These are phyloP conservation scores for Apamea monoglypha DNA, from an alignment of 2,888 invertebrate genomes.

Conservation along the genomic window DNA sequence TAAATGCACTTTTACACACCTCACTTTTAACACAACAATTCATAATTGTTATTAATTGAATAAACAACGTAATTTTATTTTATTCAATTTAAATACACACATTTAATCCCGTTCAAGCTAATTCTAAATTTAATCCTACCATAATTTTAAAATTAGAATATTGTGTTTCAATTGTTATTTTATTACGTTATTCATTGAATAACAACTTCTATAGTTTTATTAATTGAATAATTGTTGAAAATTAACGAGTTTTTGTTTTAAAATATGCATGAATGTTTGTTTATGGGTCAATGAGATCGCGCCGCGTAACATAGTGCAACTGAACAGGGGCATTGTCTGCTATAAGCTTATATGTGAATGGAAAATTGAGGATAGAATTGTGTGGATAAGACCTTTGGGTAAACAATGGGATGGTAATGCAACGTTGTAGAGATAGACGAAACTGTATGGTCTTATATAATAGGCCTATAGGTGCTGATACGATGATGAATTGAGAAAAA, in stretches of 20 bases:
- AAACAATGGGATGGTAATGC: conserved; percentile 41
- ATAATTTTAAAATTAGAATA: conserved; percentile 21
- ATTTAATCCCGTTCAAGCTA: conserved; percentile 32
- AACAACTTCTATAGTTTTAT: conserved; percentile 10
- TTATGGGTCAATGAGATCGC: conserved; percentile 84
- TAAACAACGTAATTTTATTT: conserved; percentile 13
- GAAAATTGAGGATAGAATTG: conserved; percentile 75
- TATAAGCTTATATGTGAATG: conserved; percentile 88
- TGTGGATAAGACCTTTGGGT: conserved; percentile 73
- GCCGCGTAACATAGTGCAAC: conserved; percentile 82
- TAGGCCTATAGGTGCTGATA: neutral
- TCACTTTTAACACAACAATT: conserved; percentile 45
- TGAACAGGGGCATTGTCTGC: conserved; percentile 86
- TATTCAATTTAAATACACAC: conserved; percentile 14
- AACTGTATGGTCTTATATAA: neutral
- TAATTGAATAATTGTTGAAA: conserved; percentile 43
- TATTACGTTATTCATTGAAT: conserved; percentile 19
- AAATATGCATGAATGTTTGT: conserved; percentile 62
- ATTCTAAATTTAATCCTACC: neutral
- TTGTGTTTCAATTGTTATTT: conserved; percentile 10
- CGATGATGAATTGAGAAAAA: neutral
- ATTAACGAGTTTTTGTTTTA: conserved; percentile 41
- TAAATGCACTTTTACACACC: conserved; percentile 66
- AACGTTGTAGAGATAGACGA: neutral
- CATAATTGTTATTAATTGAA: conserved; percentile 45